These are phyloP conservation scores for Phortica okadai DNA, from an alignment of 2,888 invertebrate species.

Conservation along the genomic window DNA sequence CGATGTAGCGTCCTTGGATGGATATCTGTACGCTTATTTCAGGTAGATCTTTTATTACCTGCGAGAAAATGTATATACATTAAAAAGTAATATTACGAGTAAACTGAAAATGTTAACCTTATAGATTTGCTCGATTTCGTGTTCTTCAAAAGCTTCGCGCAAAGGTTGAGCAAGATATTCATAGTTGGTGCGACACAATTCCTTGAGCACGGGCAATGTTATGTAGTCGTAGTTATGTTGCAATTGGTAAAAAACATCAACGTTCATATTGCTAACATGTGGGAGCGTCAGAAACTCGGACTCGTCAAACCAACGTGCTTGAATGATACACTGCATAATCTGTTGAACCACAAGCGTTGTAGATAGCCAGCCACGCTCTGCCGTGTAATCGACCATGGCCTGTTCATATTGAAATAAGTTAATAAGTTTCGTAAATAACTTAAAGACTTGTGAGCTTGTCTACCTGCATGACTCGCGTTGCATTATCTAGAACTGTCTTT, in stretches of 20 bases:
- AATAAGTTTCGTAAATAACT: background rate
- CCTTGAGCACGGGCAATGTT: conserved; percentile 72
- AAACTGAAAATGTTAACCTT: conserved; percentile 75
- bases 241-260: conserved; percentile 79
- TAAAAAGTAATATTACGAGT: background rate
- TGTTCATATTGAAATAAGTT: conserved; percentile 72
- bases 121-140: conserved; percentile 83
- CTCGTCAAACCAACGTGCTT: conserved; percentile 91
- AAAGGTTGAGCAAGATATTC: conserved; percentile 81
- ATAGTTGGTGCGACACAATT: conserved; percentile 78
- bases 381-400: conserved; percentile 97
- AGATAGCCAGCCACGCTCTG: conserved; percentile 92
- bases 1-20: conserved; percentile 79
- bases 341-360: conserved; percentile 87
- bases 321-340: conserved; percentile 92
- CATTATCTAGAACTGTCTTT: conserved; percentile 97
- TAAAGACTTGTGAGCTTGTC: conserved; percentile 37
- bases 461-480: conserved; percentile 94
- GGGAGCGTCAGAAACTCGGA: conserved; percentile 87
- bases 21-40: conserved; percentile 79
- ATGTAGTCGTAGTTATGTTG: conserved; percentile 66
- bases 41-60: conserved; percentile 82
- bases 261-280: conserved; percentile 82
- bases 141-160: conserved; percentile 81
- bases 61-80: conserved; percentile 31